These are phyloP conservation scores for Nephrocerus scutellatus DNA, from an alignment of 2,888 invertebrate genomes.

Conservation along the genomic window DNA sequence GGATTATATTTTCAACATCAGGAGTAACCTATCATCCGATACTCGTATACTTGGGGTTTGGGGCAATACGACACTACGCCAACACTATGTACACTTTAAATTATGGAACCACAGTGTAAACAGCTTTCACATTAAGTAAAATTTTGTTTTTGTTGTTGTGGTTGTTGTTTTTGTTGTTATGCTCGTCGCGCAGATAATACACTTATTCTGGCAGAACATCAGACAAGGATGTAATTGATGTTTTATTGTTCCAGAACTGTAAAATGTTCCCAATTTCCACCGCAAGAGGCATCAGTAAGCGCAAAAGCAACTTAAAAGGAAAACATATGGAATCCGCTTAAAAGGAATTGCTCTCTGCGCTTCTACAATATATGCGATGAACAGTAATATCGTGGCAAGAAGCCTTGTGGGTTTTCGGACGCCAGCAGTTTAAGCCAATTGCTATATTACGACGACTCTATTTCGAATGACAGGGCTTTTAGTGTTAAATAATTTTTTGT, in stretches of 20 bases:
- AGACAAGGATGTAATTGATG: conserved; percentile 22
- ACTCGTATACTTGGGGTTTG: too few relatives aligned
- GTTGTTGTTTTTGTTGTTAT: conserved; percentile 22
- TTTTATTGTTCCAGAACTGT: conserved; percentile 23
- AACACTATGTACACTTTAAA: too few relatives aligned
- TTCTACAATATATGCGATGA: too few relatives aligned
- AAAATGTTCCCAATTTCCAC: conserved; percentile 16
- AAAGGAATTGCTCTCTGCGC: too few relatives aligned
- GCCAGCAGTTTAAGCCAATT: conserved; percentile 18
- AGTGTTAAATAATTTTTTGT: conserved; percentile 31
- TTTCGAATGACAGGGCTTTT: conserved; percentile 37
- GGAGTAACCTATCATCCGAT: too few relatives aligned
- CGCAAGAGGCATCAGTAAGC: conserved; percentile 9
- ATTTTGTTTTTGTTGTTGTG: too few relatives aligned
- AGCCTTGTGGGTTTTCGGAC: conserved; percentile 17
- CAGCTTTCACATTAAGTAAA: conserved; percentile 22
- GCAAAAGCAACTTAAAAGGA: background rate
- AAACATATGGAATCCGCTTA: conserved; percentile 20
- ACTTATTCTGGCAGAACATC: too few relatives aligned
- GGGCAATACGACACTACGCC: too few relatives aligned
- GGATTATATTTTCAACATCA: too few relatives aligned
- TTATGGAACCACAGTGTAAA: conserved; percentile 22
- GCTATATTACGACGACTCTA: conserved; percentile 12
- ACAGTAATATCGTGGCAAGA: too few relatives aligned
- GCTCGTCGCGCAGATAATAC: too few relatives aligned